Evolutionary conservation across 2,113 vertebrate species (phyloP).

Genomic region (Alexandromys fortis): DNA sequence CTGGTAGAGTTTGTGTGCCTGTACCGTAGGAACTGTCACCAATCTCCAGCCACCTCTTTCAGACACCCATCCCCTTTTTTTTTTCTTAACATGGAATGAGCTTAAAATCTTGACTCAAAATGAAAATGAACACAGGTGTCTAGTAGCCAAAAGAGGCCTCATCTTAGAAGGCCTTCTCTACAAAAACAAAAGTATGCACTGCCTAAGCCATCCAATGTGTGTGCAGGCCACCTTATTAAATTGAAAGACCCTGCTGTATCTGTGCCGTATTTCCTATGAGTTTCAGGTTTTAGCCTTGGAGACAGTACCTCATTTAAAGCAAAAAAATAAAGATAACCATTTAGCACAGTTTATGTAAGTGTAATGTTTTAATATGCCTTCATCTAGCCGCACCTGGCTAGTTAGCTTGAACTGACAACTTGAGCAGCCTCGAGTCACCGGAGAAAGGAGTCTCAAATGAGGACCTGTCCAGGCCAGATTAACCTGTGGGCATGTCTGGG

Average conservation of each 20-base stretch:
- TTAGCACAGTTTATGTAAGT: constrained; percentile 85
- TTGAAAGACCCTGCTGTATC: constrained; percentile 89
- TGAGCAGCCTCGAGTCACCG: not conserved
- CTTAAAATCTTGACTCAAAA: constrained; percentile 78
- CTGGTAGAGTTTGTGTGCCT: constrained; percentile 46
- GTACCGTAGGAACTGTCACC: constrained; percentile 74
- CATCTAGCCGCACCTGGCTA: constrained; percentile 80
- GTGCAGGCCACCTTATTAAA: constrained; percentile 82
- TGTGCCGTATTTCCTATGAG: constrained; percentile 87
- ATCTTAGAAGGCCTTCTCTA: constrained; percentile 71
- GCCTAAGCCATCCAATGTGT: constrained; percentile 71
- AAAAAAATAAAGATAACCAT: constrained; percentile 88
- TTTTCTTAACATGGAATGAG: constrained; percentile 61
- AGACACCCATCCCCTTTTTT: not conserved
- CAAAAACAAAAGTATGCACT: constrained; percentile 56
- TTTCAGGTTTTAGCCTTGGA: constrained; percentile 86
- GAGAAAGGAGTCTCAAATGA: not conserved
- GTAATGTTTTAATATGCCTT: constrained; percentile 77
- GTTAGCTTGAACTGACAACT: no score
- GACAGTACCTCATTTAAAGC: constrained; percentile 88
- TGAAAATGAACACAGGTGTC: constrained; percentile 82
- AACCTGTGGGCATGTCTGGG: not conserved
- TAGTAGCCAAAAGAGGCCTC: constrained; percentile 73
- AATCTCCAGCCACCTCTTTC: constrained; percentile 57
- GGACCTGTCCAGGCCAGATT: not conserved